Evolutionary conservation across 2,888 invertebrate species (phyloP), one percentile per base, ranked within the genome.

Genomic region (Linnaemya tessellans): DNA sequence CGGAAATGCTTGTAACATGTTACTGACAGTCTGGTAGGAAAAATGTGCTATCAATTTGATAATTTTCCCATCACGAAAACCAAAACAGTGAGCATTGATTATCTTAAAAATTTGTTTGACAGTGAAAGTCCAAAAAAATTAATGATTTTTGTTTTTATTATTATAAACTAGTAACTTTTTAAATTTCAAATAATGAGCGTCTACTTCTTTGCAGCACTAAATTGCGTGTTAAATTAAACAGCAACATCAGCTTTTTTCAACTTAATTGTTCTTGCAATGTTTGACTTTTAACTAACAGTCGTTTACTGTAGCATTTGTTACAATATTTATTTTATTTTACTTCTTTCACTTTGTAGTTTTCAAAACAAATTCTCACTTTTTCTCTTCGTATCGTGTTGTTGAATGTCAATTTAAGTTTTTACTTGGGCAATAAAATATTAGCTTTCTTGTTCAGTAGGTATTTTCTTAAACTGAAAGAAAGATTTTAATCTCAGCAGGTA

Each of bases 381-480:
- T 74, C 46, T 65, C 49, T 68, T 38, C 10, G 58, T 41, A 38
- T 58, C 65, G 75, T 70, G 49, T 77, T 60, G 60, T 71, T 65
- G 77, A 77, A 84, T 78, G 77, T 77, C 77, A 80, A 80, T 80
- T 80, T 62, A 54, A 54, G 41, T 54, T 68, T 79, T 54, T 62
- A 8, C 11, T 10, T 41, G 13, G 22, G 38, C 49, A 64, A 64
- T 64, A 11, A 62, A 75, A 74, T 79, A 79, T 62, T 67, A 49
- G 51, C 18, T 71, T 60, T 60, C 41, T 46, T 75, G 20, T 62
- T 43, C 38, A 58, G 35, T n/a, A n/a, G n/a, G n/a, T 38, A 22
- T 51, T 60, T 62, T 62, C 25, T 54, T 7, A 18, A 81, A 68
- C 62, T 54, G 10, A 51, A 49, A 62, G 22, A 68, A 74, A 67